Evolutionary conservation across 2,113 vertebrate species (phyloP), one percentile per base, ranked within the genome.

Genomic region (Xiphorhynchus elegans): DNA sequence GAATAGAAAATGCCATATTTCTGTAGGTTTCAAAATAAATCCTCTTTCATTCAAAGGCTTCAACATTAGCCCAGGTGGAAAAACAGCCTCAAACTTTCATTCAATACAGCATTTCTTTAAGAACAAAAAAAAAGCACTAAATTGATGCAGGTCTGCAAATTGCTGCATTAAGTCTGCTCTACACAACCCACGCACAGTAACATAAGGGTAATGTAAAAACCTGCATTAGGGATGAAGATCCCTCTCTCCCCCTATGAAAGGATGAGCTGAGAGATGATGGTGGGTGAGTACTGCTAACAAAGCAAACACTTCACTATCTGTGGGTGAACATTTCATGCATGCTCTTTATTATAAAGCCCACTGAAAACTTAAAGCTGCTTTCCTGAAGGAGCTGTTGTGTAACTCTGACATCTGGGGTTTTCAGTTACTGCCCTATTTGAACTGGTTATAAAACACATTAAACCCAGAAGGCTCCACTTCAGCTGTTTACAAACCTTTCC

Each of bases 91-190:
- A 49, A 92, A 79, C 49, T 95, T 91, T 78, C 60, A 89, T 83
- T 93, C 68, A 89, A 31, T 56, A n/a, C 17, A 90, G 29, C 50
- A 81, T 92, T 97, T 83, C 66, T 90, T 88, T 63, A 88, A 82
- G 83, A 89, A 89, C 24, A 75, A 77, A 64, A 67, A 67, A 75
- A 63, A 78, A 33, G 35, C 46, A 95, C 46, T 76, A 81, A 95
- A 97, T 77, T 60, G 89, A 83, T 79, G 92, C 89, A 82, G 87
- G 92, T 81, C 89, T 89, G 72, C 80, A 95, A 89, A 97, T 95
- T 95, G 95, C 90, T 94, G 92, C 94, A 97, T 97, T 96, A 96
- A 92, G 93, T 68, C 94, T 95, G 86, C 69, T 87, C n/a, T 76
- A 87, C 60, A 94, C 91, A 94, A 40, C 96, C 95, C 94, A 96